Percentiles rank a stretch among this genome's conserved stretches.
Conservation (phyloP, 1,140 invertebrate species). For the Drosophila sucinea region DNA sequence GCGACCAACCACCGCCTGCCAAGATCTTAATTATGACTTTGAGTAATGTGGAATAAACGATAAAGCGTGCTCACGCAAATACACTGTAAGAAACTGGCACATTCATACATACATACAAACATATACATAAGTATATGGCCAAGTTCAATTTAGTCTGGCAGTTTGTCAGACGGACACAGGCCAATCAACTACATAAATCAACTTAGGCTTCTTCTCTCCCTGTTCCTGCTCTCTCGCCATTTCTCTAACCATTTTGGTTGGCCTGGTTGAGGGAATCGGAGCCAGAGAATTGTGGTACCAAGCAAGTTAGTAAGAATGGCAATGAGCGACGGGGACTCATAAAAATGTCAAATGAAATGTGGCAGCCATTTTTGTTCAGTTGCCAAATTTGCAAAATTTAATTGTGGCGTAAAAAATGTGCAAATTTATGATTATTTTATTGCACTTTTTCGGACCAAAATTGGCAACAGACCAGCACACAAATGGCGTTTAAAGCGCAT, state of each 20-base stretch:
- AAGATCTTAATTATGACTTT: slow-evolving; percentile 81
- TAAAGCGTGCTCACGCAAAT: slow-evolving; percentile 78
- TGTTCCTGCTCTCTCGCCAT: neutral
- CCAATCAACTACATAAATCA: slow-evolving; percentile 75
- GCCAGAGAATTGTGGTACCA: neutral
- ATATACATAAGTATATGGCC: neutral
- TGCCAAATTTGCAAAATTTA: slow-evolving; percentile 79
- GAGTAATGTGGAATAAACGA: slow-evolving; percentile 79
- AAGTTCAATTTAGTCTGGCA: slow-evolving; percentile 33
- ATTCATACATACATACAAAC: neutral
- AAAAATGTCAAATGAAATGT: slow-evolving; percentile 78
- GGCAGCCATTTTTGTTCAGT: slow-evolving; percentile 76
- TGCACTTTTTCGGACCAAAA: slow-evolving; percentile 45
- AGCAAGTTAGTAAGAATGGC: slow-evolving; percentile 25
- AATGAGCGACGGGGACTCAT: slow-evolving; percentile 57
- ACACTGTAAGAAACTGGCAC: slow-evolving; percentile 48
- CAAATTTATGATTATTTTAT: slow-evolving; percentile 80
- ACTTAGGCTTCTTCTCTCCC: slow-evolving; percentile 19
- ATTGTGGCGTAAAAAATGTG: slow-evolving; percentile 68
- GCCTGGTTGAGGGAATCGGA: slow-evolving; percentile 21
- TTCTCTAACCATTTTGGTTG: neutral
- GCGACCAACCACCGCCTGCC: slow-evolving; percentile 60
- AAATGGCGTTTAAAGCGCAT: slow-evolving; percentile 34
- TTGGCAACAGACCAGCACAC: slow-evolving; percentile 62
- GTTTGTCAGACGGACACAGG: slow-evolving; percentile 32